Evolutionary conservation across 1,140 invertebrate genomes (phyloP), one percentile per base, ranked within the genome.

Genomic region (Platyscapa corneri): DNA sequence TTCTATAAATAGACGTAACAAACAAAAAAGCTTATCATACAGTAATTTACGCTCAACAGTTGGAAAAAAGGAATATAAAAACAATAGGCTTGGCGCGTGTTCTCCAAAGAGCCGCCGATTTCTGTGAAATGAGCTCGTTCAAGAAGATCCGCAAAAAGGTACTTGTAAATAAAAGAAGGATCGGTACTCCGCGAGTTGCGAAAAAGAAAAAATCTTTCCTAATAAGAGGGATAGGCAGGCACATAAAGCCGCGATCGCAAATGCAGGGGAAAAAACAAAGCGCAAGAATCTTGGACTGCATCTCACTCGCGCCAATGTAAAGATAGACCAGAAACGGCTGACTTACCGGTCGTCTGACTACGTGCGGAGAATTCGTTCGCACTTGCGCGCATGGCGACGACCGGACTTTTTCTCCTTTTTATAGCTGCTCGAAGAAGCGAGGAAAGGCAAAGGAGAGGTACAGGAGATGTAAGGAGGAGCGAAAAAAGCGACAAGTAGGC

Each of bases 401-500:
- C 46, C 1, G 7, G 32, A 16, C 81, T 82, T 82, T 82, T 81
- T 75, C 27, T 75, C 34, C 14, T 39, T 75, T 74, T 75, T 82
- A 46, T 46, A 30, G 42, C 2, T 30, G 30, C 8, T 1, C 20
- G 14, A 10, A 27, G 56, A 37, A 65, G 60, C 8, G 60, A 79
- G 42, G 39, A 56, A 82, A 56, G 46, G 32, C 23, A 32, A 56
- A 67, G 37, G 56, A 75, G 32, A 78, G 27, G 20, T 10, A 65
- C 42, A 42, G 27, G 39, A 74, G 70, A 74, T 23, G 70, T 20
- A 42, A 32, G 8, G 27, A 30, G 60, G 23, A 67, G 39, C 53
- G 60, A 84, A 77, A 77, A 84, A 83, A 64, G 72, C 34, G 82
- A 83, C 72, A 76, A 76, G 82, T 65, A 82, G 72, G 39, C 74